Base-by-base conservation (phyloP, 2,113 vertebrate species). In the Embiotoca jacksoni region DNA sequence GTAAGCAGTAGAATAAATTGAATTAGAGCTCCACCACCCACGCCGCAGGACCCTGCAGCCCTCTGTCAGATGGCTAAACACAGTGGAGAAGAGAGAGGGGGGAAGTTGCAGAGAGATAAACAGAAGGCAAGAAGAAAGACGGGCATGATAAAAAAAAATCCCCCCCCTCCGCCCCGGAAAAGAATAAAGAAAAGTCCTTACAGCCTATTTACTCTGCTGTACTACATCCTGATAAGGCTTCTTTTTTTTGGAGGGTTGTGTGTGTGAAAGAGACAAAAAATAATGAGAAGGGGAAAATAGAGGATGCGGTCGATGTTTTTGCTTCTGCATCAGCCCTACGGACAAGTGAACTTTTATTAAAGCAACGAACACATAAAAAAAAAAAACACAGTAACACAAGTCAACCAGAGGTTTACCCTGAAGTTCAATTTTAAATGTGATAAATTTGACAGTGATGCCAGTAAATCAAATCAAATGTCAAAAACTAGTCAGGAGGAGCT, bases 1-100 rank as follows among this genome's bases (percentile, higher is more conserved):
- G 78, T 83, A 87, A 91, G 87, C 84, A 84, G 87, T 9, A 74
- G 88, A 83, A 90, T 92, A 85, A 91, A 91, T 90, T 90, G 87
- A 93, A 92, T 88, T 91, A 91, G 91, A 91, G 91, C 88, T 83
- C 85, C 79, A 85, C 72, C 89, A 89, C 86, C 88, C 84, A 89
- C 91, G 86, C 85, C 9, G 64, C 81, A 86, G 82, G 79, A 89
- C 87, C 72, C 81, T 80, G 87, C 85, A 79, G 58, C 78, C 77
- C 84, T 84, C 75, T 90, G 84, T 85, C 90, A 90, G 88, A 87
- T 69, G 81, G 82, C 80, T 90, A 81, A 91, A 85, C 75, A 78
- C 73, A 75, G 66, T 58, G 60, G 63, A 60, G n/a, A 60, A 52
- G 57, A 71, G 32, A 70, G 60, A 63, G 73, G 68, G 63, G 58